Evolutionary conservation across 2,888 invertebrate species (phyloP), one percentile per base, ranked within the genome.

Genomic region (Lithophane leautieri): DNA sequence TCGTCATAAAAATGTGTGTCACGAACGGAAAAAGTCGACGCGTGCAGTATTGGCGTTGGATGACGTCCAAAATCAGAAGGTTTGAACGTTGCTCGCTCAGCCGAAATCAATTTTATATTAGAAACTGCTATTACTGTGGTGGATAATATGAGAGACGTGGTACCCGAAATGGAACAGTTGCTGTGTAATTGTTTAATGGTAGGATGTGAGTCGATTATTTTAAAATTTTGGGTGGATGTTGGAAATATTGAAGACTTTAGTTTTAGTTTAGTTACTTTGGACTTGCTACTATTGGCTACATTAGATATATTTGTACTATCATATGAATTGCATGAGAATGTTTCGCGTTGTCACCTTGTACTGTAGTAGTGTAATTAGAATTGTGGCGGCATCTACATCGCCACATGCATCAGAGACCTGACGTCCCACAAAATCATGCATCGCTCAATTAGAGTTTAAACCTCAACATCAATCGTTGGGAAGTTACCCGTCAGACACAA

Each of bases 31-130:
- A 90, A 90, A 81, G 76, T 75, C 76, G 60, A 79, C 61, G 74
- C 84, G 81, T 86, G 86, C 90, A 85, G 82, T 86, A 89, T 85
- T 86, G 82, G 78, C 69, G 58, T 90, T 92, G 92, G 92, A 91
- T 83, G 82, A 72, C 81, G 73, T 91, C 92, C 92, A 92, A 91
- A 86, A 86, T 82, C 80, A 75, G 83, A 79, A 82, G 76, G 83
- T 74, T 81, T 71, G 67, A 76, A 71, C 75, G 77, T 61, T 83
- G 91, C 89, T 81, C 86, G 88, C 81, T 92, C 91, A 89, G 89
- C 88, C 82, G 87, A 91, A 91, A 91, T 91, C 90, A 90, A 91
- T 92, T 91, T 90, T 89, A 89, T 89, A 91, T 89, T 85, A 87
- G 85, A 84, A 86, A 75, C 83, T 79, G 69, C 74, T 88, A 84